Conservation (phyloP, 2,113 vertebrate genomes). For the Grammatotria lemairii region DNA sequence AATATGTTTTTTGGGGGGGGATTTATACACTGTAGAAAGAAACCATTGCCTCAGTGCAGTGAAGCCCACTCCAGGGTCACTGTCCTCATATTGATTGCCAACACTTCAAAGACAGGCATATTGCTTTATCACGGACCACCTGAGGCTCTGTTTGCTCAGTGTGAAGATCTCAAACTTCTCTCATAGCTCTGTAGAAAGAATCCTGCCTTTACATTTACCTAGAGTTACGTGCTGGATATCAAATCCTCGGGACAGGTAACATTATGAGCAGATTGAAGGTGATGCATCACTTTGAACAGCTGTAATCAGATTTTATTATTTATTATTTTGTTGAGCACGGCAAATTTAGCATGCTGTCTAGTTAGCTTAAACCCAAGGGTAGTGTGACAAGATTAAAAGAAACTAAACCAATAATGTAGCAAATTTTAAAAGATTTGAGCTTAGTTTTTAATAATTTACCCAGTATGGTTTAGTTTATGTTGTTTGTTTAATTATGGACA, state of each 20-base stretch:
- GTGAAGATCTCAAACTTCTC: not conserved
- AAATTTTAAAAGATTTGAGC: not conserved
- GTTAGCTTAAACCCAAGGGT: not conserved
- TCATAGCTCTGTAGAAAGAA: not conserved
- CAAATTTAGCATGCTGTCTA: not conserved
- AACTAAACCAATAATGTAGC: not conserved
- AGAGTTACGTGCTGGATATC: not conserved
- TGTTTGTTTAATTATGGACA: not conserved
- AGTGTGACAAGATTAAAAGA: not conserved
- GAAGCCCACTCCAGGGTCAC: not conserved
- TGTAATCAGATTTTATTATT: not conserved
- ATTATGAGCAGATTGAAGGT: not conserved
- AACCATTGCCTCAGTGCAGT: not conserved
- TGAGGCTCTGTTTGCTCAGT: not conserved
- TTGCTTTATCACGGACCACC: not conserved
- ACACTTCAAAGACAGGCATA: not conserved
- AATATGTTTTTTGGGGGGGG: accelerated
- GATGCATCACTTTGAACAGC: not conserved
- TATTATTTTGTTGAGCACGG: not conserved
- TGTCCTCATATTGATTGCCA: not conserved
- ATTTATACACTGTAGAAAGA: not conserved
- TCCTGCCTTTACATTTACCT: not conserved
- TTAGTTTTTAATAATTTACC: not conserved
- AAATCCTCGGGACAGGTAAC: not conserved
- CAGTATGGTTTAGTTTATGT: not conserved